Conservation (phyloP, 1,140 invertebrate species). For the Saccostrea echinata region DNA sequence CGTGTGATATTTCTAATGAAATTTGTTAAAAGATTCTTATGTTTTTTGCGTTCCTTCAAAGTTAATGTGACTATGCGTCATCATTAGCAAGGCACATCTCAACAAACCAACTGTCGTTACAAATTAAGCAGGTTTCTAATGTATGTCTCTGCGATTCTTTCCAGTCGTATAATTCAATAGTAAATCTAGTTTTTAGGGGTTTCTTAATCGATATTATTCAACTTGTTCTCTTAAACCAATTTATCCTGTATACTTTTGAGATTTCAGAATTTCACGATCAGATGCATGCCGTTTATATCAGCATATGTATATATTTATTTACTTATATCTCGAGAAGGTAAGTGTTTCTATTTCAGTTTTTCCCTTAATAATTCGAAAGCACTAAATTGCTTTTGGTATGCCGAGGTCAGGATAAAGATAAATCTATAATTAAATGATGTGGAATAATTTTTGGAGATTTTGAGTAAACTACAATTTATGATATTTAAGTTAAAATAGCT, state of each 20-base stretch:
- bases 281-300: no score
- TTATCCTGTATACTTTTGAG: background rate
- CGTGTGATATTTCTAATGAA: constrained; percentile 20
- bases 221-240: background rate
- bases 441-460: no score
- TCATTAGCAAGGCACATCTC: background rate
- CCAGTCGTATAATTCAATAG: background rate
- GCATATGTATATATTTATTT: no score
- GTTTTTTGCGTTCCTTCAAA: constrained; percentile 17
- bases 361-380: background rate
- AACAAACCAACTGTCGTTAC: background rate
- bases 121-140: background rate
- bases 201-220: background rate
- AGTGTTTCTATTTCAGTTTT: no score
- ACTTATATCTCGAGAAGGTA: no score
- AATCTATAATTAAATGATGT: no score
- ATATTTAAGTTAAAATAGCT: no score
- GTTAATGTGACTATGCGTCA: background rate
- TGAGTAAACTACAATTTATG: no score
- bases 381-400: background rate
- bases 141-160: background rate
- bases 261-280: background rate
- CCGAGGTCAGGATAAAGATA: background rate
- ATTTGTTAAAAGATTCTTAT: constrained; percentile 31
- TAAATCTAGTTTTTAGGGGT: background rate